Percentiles rank a stretch among this genome's conserved stretches.
These are phyloP conservation scores for Drosophila nr. perissopoda DNA, from an alignment of 2,888 invertebrate species.

Conservation along the genomic window DNA sequence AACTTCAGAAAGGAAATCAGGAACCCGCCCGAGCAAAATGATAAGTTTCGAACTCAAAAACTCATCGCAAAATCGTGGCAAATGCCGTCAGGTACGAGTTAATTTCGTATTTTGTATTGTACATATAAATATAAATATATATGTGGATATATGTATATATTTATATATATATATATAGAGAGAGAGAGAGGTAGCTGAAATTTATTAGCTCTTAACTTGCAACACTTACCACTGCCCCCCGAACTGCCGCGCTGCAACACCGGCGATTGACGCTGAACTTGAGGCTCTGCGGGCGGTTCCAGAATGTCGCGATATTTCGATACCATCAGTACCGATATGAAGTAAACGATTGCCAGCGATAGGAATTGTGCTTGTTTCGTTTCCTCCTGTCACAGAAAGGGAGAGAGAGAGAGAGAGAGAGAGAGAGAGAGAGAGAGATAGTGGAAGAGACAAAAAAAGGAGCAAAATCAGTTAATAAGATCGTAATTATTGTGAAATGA, in stretches of 20 bases:
- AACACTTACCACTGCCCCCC: slow-evolving; percentile 83
- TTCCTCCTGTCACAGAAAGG: slow-evolving; percentile 93
- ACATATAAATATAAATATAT: slow-evolving; percentile 2
- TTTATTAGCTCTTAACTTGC: slow-evolving; percentile 4
- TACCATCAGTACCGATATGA: slow-evolving; percentile 99
- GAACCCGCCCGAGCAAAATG: slow-evolving; percentile 42
- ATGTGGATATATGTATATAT: neutral
- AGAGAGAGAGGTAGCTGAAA: neutral
- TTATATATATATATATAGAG: neutral
- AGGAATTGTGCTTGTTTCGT: slow-evolving; percentile 99
- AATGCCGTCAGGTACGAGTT: slow-evolving; percentile 27
- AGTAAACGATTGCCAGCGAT: slow-evolving; percentile 99
- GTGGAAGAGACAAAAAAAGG: neutral
- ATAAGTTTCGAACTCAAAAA: slow-evolving; percentile 1
- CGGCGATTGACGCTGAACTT: slow-evolving; percentile 88
- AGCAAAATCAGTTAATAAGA: neutral
- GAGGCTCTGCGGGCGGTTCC: slow-evolving; percentile 93
- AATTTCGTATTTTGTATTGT: slow-evolving; percentile 18
- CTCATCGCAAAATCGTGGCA: slow-evolving; percentile 7
- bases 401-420: slow-evolving; percentile 49
- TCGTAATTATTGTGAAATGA: neutral
- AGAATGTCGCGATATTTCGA: slow-evolving; percentile 99
- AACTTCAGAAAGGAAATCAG: slow-evolving; percentile 17
- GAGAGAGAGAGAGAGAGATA: slow-evolving; percentile 45
- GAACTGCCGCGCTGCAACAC: slow-evolving; percentile 85